A percentile compares a stretch with the other conserved stretches of the same genome.
phyloP scores from a whole-genome alignment of 2,113 vertebrate species.

The Nansenia antarctica region DNA sequence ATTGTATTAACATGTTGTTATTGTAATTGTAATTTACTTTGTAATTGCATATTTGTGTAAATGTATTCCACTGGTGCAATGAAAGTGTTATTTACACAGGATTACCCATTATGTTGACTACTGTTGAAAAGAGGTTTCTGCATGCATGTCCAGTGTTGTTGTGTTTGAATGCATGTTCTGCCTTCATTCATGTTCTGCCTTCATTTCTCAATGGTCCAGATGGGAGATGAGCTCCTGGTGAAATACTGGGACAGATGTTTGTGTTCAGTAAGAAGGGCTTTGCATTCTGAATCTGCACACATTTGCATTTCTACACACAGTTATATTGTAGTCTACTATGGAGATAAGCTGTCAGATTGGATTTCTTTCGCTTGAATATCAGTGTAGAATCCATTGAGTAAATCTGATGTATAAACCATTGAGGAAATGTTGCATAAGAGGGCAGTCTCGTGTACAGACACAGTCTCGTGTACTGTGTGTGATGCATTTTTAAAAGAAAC shows the following conservation, averaged over 20 bases:
- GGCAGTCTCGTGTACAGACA: no score
- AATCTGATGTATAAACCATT: slow-evolving; percentile 6
- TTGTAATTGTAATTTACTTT: no score
- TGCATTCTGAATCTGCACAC: slow-evolving; percentile 47
- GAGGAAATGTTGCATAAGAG: no score
- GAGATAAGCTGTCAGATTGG: slow-evolving; percentile 7
- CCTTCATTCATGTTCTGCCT: slow-evolving; percentile 44
- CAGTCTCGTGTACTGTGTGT: no score
- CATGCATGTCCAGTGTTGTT: no score
- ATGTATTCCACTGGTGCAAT: no score
- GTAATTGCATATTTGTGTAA: no score
- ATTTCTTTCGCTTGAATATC: slow-evolving; percentile 22
- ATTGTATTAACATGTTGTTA: no score
- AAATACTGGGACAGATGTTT: slow-evolving; percentile 70
- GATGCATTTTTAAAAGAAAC: not conserved
- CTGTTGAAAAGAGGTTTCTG: no score
- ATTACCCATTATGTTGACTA: no score
- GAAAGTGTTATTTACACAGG: no score
- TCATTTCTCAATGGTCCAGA: slow-evolving; percentile 62
- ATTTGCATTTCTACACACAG: slow-evolving; percentile 49
- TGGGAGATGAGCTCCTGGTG: slow-evolving; percentile 51
- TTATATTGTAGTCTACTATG: no score
- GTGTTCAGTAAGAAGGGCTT: slow-evolving; percentile 42
- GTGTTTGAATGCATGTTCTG: slow-evolving; percentile 28
- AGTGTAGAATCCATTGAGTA: slow-evolving; percentile 36